Evolutionary conservation across 2,797 vertebrate species (phyloP).

Genomic region (Lepus townsendii): DNA sequence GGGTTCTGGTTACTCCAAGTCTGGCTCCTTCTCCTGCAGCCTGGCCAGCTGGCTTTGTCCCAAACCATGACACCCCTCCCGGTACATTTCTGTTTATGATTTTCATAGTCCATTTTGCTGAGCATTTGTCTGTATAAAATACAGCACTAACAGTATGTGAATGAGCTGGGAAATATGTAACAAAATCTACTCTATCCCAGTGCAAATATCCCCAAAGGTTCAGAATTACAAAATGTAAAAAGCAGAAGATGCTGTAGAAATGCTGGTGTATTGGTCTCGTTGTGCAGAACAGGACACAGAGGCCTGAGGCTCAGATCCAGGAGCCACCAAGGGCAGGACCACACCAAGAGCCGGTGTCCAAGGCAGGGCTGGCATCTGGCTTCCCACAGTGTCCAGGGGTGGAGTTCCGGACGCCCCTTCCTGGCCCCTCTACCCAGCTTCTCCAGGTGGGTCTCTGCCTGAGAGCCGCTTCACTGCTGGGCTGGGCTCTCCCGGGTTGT

Average conservation of each 20-base stretch:
- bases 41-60: not conserved
- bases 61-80: not conserved
- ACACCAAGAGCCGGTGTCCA: not conserved
- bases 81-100: not conserved
- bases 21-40: not conserved
- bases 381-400: not conserved
- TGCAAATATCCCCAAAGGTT: not conserved
- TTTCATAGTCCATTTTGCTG: not conserved
- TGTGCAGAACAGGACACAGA: not conserved
- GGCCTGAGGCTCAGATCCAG: not conserved
- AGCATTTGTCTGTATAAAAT: not conserved
- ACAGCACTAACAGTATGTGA: not conserved
- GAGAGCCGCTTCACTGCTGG: rapidly evolving
- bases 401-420: not conserved
- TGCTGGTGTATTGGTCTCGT: not conserved
- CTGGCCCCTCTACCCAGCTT: not conserved
- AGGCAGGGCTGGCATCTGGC: rapidly evolving
- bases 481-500: too few species aligned
- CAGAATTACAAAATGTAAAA: constrained; percentile 2
- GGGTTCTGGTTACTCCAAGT: not conserved
- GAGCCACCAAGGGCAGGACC: not conserved
- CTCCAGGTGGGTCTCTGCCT: not conserved
- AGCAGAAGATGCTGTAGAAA: not conserved
- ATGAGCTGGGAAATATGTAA: not conserved
- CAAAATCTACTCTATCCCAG: not conserved